Percentiles rank a stretch among this genome's conserved stretches.
These are phyloP conservation scores for Zaprionus inermis DNA, from an alignment of 1,140 invertebrate genomes.

Conservation along the genomic window DNA sequence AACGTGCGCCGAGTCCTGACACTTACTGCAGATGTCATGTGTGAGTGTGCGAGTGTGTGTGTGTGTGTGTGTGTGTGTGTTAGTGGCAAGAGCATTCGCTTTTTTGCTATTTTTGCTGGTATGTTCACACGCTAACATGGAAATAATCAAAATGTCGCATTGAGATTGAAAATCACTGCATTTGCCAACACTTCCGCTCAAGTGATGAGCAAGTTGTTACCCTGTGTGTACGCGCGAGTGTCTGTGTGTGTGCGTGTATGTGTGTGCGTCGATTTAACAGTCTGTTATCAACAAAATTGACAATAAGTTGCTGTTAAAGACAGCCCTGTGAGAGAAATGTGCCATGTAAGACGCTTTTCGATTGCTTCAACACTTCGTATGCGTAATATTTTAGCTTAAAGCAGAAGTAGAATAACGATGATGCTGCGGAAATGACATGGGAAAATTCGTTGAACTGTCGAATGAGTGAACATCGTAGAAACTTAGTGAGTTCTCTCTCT, in stretches of 20 bases:
- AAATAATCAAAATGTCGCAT: slow-evolving; percentile 83
- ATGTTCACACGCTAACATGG: slow-evolving; percentile 75
- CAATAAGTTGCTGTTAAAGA: slow-evolving; percentile 81
- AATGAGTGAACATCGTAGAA: not conserved
- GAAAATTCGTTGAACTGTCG: not conserved
- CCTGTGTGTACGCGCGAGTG: slow-evolving; percentile 13
- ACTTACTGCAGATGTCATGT: slow-evolving; percentile 70
- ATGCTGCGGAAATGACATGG: slow-evolving; percentile 7
- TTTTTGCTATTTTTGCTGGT: slow-evolving; percentile 47
- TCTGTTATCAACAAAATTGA: slow-evolving; percentile 77
- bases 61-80: slow-evolving; percentile 43
- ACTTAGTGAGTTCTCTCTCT: not conserved
- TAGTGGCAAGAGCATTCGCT: slow-evolving; percentile 49
- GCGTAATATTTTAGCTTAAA: slow-evolving; percentile 57
- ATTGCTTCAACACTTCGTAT: slow-evolving; percentile 40
- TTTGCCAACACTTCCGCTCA: slow-evolving; percentile 81
- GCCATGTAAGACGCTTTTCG: slow-evolving; percentile 70
- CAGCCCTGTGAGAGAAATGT: slow-evolving; percentile 72
- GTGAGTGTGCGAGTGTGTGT: slow-evolving; percentile 23
- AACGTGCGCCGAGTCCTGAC: slow-evolving; percentile 74
- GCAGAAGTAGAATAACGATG: slow-evolving; percentile 18
- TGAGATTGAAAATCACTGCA: slow-evolving; percentile 83
- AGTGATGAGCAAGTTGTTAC: slow-evolving; percentile 81
- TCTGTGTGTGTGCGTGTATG: slow-evolving; percentile 26
- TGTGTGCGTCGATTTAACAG: slow-evolving; percentile 42